Percentiles rank a stretch among this genome's conserved stretches.
phyloP scores from a whole-genome alignment of 1,140 invertebrate genomes.

The Harlomillsia oculata region DNA sequence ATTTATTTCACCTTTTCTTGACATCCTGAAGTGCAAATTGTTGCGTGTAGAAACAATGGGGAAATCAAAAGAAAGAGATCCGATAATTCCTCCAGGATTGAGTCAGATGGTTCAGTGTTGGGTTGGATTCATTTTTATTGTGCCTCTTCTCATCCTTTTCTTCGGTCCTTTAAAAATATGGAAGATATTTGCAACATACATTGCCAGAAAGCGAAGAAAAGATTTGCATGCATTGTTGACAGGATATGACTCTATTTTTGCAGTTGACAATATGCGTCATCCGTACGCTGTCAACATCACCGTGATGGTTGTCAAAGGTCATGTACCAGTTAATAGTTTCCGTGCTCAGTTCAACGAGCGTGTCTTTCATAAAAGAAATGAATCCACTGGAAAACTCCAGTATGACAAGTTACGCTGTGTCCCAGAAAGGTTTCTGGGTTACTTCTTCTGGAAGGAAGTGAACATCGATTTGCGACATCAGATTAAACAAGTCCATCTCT shows the following conservation, averaged over 20 bases:
- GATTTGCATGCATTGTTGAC: constrained; percentile 16
- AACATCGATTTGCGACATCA: constrained; percentile 7
- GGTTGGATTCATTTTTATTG: neutral
- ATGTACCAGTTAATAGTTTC: constrained; percentile 14
- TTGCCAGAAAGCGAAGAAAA: neutral
- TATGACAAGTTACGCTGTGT: constrained; percentile 20
- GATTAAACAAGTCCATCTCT: constrained; percentile 17
- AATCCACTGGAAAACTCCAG: constrained; percentile 11
- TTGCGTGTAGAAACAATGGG: no score
- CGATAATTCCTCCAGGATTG: no score
- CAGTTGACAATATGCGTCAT: constrained; percentile 17
- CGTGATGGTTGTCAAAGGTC: constrained; percentile 17
- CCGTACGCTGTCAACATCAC: constrained; percentile 31
- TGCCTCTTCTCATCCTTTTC: neutral
- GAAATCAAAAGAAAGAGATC: no score
- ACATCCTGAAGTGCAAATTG: no score
- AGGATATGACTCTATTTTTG: constrained; percentile 30
- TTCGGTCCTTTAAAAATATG: constrained; percentile 6
- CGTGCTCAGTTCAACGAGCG: neutral
- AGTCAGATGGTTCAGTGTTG: no score
- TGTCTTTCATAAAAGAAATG: constrained; percentile 11
- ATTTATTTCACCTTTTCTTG: no score
- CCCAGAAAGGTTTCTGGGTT: constrained; percentile 23
- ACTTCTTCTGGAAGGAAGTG: constrained; percentile 32
- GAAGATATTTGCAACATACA: neutral